phyloP scores from a whole-genome alignment of 2,888 invertebrate genomes.

The Malthinus flaveolus region DNA sequence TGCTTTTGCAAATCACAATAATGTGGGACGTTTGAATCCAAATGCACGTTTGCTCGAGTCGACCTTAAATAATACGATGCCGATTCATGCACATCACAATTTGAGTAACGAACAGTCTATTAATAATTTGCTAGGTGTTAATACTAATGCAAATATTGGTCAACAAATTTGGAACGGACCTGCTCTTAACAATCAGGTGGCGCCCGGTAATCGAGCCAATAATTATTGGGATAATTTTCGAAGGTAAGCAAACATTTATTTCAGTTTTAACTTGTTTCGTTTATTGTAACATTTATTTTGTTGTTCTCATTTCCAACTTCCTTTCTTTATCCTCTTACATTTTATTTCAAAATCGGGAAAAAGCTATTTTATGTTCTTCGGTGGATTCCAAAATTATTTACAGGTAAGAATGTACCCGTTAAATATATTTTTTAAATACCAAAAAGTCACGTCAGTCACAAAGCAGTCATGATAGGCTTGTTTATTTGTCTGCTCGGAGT shows the following conservation, averaged over 20 bases:
- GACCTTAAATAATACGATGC: conserved; percentile 44
- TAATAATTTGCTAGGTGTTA: conserved; percentile 45
- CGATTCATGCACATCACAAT: conserved; percentile 34
- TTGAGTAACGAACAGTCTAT: conserved; percentile 35
- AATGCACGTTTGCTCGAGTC: conserved; percentile 45
- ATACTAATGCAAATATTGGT: conserved; percentile 49
- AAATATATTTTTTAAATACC: not conserved
- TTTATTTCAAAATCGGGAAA: not conserved
- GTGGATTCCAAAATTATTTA: not conserved
- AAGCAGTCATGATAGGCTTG: too few relatives aligned
- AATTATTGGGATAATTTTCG: conserved; percentile 95
- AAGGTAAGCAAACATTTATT: conserved; percentile 64
- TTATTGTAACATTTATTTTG: not conserved
- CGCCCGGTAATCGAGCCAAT: conserved; percentile 87
- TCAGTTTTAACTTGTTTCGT: conserved; percentile 25
- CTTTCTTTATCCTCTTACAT: conserved; percentile 3
- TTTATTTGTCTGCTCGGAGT: too few relatives aligned
- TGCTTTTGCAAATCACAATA: conserved; percentile 41
- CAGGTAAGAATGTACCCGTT: not conserved
- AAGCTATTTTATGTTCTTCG: not conserved
- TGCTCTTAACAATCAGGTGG: conserved; percentile 85
- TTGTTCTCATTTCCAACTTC: not conserved
- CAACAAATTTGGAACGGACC: conserved; percentile 54
- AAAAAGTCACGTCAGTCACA: too few relatives aligned
- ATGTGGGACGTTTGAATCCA: conserved; percentile 33